A percentile compares a stretch with the other conserved stretches of the same genome.
Evolutionary conservation across 2,888 invertebrate genomes (phyloP).

Genomic region (Synergus gifuensis): DNA sequence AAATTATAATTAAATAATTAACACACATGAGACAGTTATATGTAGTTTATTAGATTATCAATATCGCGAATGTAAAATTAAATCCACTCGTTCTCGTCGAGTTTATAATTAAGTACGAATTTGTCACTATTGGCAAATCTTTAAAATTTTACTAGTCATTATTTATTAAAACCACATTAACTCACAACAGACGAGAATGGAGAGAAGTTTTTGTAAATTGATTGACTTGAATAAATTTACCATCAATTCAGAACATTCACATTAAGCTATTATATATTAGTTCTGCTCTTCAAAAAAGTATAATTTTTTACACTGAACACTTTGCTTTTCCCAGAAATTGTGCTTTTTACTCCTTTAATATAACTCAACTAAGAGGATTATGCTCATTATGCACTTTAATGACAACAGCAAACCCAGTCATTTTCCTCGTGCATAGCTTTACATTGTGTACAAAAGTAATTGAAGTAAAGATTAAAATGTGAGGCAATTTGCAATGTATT

Average conservation of each 20-base stretch:
- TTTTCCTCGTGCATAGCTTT: not conserved
- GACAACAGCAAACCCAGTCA: not conserved
- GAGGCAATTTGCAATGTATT: not conserved
- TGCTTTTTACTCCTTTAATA: not conserved
- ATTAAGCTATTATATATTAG: not conserved
- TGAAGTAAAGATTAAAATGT: not conserved
- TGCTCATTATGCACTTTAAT: not conserved
- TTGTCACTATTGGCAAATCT: not conserved
- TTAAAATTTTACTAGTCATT: not conserved
- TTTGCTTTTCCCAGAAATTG: not conserved
- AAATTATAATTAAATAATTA: conserved; percentile 26
- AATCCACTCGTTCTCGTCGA: conserved; percentile 10
- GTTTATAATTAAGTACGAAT: conserved; percentile 7
- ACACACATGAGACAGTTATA: not conserved
- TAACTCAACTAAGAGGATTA: not conserved
- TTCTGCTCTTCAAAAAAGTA: not conserved
- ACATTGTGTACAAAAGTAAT: not conserved
- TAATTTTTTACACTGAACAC: not conserved
- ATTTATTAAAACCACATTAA: not conserved
- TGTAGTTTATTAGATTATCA: conserved; percentile 22
- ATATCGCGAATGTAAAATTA: conserved; percentile 27
- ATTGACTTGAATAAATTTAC: not conserved
- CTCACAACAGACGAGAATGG: not conserved
- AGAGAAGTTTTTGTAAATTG: not conserved
- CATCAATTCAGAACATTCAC: not conserved